Evolutionary conservation across 2,797 vertebrate species (phyloP), one percentile per base, ranked within the genome.

Genomic region (Austrolebias charrua): DNA sequence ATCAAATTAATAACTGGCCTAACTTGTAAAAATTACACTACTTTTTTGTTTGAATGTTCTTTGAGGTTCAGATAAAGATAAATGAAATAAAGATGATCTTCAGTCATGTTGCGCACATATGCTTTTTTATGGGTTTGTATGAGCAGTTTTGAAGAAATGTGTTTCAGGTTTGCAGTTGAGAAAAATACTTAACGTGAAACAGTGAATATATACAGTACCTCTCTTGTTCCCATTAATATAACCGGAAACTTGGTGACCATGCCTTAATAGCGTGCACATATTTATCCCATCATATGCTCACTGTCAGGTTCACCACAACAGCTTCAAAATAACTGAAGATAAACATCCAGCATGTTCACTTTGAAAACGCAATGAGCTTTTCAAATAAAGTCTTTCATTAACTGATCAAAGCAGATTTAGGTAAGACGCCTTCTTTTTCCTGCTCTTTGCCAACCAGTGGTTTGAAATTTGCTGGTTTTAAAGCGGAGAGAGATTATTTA

Each of bases 401-500:
- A 86, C 66, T 60, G 73, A 88, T 88, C 80, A 69, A 77, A 87
- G 79, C 76, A 89, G 90, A 90, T 90, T 91, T 88, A 86, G 63
- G 69, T 90, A 90, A 90, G 89, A 90, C 77, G 88, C 71, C 85
- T 90, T 86, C 38, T 86, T 78, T 76, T 65, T 74, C 56, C 57
- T 73, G 52, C 74, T 72, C 75, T 59, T 57, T 80, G 48, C 61
- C 68, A 69, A 71, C 42, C 72, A 77, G 78, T 69, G 74, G 75
- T 73, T 76, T 83, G 76, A 88, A 87, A 84, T 86, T 76, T 86
- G 73, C 82, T 72, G 69, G 69, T 85, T 69, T 88, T 90, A 86
- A 89, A 84, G 81, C 69, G 78, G 71, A 73, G 78, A 66, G 78
- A 88, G 95, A 96, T 96, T 94, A 95, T 95, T 95, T 95, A 92